phyloP scores from a whole-genome alignment of 2,888 invertebrate genomes.

The Villa cingulata region DNA sequence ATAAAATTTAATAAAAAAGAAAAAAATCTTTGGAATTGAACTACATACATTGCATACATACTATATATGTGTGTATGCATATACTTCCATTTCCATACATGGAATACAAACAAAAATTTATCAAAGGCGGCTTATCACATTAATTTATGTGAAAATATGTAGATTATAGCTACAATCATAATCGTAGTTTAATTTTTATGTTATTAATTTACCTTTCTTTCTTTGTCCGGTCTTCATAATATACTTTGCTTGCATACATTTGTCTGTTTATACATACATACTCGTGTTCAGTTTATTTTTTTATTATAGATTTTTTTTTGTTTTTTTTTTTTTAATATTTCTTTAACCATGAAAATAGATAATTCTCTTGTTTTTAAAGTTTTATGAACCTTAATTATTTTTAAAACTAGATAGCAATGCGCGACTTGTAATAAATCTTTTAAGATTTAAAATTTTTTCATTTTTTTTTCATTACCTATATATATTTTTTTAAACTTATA shows the following conservation, averaged over 20 bases:
- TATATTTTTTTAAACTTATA: too few species aligned
- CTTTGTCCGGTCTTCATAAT: neutral
- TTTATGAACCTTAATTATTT: too few species aligned
- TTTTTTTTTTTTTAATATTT: neutral
- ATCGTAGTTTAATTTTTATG: neutral
- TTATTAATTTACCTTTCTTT: neutral
- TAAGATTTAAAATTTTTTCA: too few species aligned
- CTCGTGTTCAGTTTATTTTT: too few species aligned
- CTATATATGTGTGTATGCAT: too few species aligned
- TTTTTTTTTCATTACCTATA: too few species aligned
- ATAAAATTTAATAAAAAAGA: too few species aligned
- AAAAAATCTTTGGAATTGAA: too few species aligned
- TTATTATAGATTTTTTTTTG: too few species aligned
- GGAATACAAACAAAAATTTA: neutral
- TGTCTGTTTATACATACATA: too few species aligned
- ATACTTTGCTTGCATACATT: neutral
- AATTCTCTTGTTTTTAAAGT: neutral
- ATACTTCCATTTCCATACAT: too few species aligned
- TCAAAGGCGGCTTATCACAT: neutral
- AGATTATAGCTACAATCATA: neutral
- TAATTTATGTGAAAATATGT: neutral
- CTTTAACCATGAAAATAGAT: neutral
- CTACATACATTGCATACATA: too few species aligned
- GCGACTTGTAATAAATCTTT: neutral
- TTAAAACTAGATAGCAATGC: neutral